A percentile compares a stretch with the other conserved stretches of the same genome.
phyloP scores from a whole-genome alignment of 2,113 vertebrate genomes.

The Charina bottae region DNA sequence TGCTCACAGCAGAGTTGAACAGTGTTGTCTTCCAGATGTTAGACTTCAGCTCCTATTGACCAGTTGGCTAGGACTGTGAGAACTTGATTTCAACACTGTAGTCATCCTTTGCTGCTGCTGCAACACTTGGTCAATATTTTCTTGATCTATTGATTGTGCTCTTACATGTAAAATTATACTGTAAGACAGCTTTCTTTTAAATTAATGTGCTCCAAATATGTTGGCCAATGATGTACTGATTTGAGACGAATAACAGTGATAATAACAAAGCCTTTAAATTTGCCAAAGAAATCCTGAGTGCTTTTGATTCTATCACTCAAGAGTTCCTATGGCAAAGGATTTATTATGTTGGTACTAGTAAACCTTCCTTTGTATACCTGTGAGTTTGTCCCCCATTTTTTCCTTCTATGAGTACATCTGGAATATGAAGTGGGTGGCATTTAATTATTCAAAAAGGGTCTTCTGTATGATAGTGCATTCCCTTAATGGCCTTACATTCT shows the following conservation, averaged over 20 bases:
- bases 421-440: neutral
- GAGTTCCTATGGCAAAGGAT: neutral
- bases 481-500: neutral
- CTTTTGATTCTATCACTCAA: neutral
- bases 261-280: neutral
- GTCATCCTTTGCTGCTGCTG: no score
- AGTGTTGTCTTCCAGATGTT: no score
- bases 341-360: neutral
- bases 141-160: no score
- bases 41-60: no score
- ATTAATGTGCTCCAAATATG: no score
- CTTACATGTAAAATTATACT: no score
- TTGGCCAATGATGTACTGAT: neutral
- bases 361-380: neutral
- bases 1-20: no score
- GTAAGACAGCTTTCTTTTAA: no score
- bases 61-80: no score
- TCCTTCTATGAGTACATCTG: neutral
- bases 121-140: no score
- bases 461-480: neutral
- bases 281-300: neutral
- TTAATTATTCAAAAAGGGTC: neutral
- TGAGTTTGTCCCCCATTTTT: neutral
- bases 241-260: neutral
- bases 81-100: no score